These are phyloP conservation scores for Philantomba maxwellii DNA, from an alignment of 2,113 vertebrate genomes.

Conservation along the genomic window DNA sequence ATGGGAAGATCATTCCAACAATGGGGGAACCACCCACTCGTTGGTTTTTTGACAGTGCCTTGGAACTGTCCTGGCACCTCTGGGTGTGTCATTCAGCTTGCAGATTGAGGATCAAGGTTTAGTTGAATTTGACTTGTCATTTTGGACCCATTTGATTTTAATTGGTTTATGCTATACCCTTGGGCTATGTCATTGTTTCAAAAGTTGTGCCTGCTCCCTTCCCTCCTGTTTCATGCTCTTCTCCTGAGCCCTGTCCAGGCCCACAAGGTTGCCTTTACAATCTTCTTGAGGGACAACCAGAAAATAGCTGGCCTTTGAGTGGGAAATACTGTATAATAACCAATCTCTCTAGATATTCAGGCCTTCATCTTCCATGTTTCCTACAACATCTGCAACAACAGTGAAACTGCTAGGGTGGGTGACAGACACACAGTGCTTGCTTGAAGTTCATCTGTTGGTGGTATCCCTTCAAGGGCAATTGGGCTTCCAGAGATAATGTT, in stretches of 20 bases:
- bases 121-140: neutral
- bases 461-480: neutral
- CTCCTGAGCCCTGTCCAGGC: accelerated
- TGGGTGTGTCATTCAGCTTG: neutral
- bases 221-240: neutral
- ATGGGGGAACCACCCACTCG: neutral
- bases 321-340: neutral
- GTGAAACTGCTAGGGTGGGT: neutral
- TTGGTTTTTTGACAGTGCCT: neutral
- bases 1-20: neutral
- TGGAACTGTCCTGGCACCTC: neutral
- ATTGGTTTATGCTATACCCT: neutral
- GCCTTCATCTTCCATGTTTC: neutral
- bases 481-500: neutral
- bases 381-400: neutral
- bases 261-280: neutral
- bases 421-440: neutral
- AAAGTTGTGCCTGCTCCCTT: neutral
- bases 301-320: neutral
- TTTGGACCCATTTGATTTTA: neutral
- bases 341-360: neutral
- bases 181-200: neutral
- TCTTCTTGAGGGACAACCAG: neutral
- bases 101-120: neutral
- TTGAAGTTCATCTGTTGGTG: neutral